These are phyloP conservation scores for Drosophila demipolita DNA, from an alignment of 2,888 invertebrate genomes.

Conservation along the genomic window DNA sequence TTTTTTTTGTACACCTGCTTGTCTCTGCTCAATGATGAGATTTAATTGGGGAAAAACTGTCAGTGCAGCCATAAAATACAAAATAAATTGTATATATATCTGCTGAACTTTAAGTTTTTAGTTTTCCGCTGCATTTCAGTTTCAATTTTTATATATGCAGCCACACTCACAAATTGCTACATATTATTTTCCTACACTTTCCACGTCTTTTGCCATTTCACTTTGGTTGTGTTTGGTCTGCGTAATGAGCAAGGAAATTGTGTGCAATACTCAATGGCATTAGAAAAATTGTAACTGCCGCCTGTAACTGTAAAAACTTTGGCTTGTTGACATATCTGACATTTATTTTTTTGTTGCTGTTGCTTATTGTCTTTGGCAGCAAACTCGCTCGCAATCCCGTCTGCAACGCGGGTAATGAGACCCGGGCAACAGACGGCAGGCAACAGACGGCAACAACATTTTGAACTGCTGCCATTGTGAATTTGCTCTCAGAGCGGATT, in stretches of 20 bases:
- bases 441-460: slow-evolving; percentile 49
- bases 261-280: slow-evolving; percentile 35
- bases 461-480: slow-evolving; percentile 52
- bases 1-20: too few species aligned
- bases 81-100: slow-evolving; percentile 15
- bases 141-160: slow-evolving; percentile 41
- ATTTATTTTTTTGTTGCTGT: slow-evolving; percentile 34
- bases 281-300: slow-evolving; percentile 59
- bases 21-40: neutral
- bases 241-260: slow-evolving; percentile 69
- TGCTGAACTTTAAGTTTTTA: slow-evolving; percentile 19
- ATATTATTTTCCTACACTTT: slow-evolving; percentile 54
- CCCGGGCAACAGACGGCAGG: slow-evolving; percentile 19
- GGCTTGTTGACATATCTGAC: slow-evolving; percentile 68
- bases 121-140: slow-evolving; percentile 24
- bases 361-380: slow-evolving; percentile 49
- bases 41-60: neutral
- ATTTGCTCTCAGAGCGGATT: slow-evolving; percentile 44
- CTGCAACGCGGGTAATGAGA: slow-evolving; percentile 70
- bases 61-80: slow-evolving; percentile 5
- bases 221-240: slow-evolving; percentile 53
- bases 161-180: slow-evolving; percentile 45
- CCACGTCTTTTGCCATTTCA: slow-evolving; percentile 49
- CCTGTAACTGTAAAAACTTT: slow-evolving; percentile 44
- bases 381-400: slow-evolving; percentile 49